These are phyloP conservation scores for Alentia gelatinosa DNA, from an alignment of 2,888 invertebrate genomes.

Conservation along the genomic window DNA sequence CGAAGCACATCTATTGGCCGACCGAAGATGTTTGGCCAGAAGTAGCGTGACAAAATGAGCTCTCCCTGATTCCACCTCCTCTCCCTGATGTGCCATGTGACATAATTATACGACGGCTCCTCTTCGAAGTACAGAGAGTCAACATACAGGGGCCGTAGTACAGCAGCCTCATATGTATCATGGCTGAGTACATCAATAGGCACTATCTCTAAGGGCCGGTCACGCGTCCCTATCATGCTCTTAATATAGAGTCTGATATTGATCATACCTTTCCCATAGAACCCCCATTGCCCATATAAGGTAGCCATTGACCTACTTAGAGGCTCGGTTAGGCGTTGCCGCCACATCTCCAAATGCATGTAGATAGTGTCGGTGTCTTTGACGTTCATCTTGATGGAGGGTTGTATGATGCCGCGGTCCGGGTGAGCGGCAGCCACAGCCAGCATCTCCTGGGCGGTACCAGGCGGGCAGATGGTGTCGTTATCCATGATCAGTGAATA, in stretches of 20 bases:
- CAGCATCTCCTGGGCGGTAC: slow-evolving; percentile 70
- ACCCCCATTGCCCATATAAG: slow-evolving; percentile 72
- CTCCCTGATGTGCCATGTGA: slow-evolving; percentile 75
- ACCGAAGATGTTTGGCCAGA: slow-evolving; percentile 72
- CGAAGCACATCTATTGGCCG: slow-evolving; percentile 71
- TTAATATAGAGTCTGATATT: slow-evolving; percentile 73
- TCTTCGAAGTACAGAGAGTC: slow-evolving; percentile 70
- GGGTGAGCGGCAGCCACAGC: slow-evolving; percentile 74
- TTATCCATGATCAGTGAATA: slow-evolving; percentile 75
- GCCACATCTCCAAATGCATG: slow-evolving; percentile 74
- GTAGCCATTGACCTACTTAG: slow-evolving; percentile 73
- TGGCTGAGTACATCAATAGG: slow-evolving; percentile 76
- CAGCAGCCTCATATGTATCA: slow-evolving; percentile 75
- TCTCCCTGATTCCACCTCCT: slow-evolving; percentile 75
- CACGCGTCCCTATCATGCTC: slow-evolving; percentile 71
- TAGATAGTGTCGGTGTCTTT: slow-evolving; percentile 70
- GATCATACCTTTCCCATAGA: slow-evolving; percentile 74
- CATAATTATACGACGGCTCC: slow-evolving; percentile 73
- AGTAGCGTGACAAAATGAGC: slow-evolving; percentile 72
- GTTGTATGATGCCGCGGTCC: slow-evolving; percentile 74
- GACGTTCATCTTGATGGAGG: slow-evolving; percentile 72
- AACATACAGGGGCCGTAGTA: slow-evolving; percentile 71
- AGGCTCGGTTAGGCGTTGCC: slow-evolving; percentile 73
- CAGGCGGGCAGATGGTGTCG: slow-evolving; percentile 72
- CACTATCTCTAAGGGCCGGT: slow-evolving; percentile 72